phyloP scores from a whole-genome alignment of 1,140 invertebrate genomes.

The Pinna nobilis region DNA sequence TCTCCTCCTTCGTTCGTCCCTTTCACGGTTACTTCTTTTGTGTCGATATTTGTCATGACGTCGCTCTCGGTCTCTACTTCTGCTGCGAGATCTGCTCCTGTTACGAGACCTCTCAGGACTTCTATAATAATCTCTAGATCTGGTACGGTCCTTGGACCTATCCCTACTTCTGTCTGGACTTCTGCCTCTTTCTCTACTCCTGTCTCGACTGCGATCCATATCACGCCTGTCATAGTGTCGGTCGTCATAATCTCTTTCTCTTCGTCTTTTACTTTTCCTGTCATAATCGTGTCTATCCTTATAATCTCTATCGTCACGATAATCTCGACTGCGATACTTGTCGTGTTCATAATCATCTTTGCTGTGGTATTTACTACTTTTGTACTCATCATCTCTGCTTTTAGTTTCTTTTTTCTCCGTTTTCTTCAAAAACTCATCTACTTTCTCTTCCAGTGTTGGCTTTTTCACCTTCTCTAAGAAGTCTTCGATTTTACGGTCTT shows the following conservation, averaged over 20 bases:
- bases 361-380: slow-evolving; percentile 16
- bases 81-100: slow-evolving; percentile 41
- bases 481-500: not conserved
- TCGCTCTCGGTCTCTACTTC: slow-evolving; percentile 39
- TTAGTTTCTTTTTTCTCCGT: slow-evolving; percentile 9
- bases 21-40: slow-evolving; percentile 33
- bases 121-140: slow-evolving; percentile 26
- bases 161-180: slow-evolving; percentile 35
- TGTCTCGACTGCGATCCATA: slow-evolving; percentile 42
- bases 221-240: slow-evolving; percentile 29
- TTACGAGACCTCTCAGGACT: slow-evolving; percentile 13
- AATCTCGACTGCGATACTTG: not conserved
- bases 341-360: slow-evolving; percentile 1
- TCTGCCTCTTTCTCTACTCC: slow-evolving; percentile 41
- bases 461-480: not conserved
- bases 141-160: slow-evolving; percentile 27
- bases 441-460: slow-evolving; percentile 12
- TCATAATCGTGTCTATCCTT: slow-evolving; percentile 34
- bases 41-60: not conserved
- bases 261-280: slow-evolving; percentile 22
- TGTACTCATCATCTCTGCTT: slow-evolving; percentile 11
- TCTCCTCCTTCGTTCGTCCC: slow-evolving; percentile 36
- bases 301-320: slow-evolving; percentile 25
- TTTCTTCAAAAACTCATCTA: slow-evolving; percentile 14
- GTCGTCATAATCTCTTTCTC: slow-evolving; percentile 26